Conservation (phyloP, 2,888 invertebrate species). For the Leptinotarsa juncta region DNA sequence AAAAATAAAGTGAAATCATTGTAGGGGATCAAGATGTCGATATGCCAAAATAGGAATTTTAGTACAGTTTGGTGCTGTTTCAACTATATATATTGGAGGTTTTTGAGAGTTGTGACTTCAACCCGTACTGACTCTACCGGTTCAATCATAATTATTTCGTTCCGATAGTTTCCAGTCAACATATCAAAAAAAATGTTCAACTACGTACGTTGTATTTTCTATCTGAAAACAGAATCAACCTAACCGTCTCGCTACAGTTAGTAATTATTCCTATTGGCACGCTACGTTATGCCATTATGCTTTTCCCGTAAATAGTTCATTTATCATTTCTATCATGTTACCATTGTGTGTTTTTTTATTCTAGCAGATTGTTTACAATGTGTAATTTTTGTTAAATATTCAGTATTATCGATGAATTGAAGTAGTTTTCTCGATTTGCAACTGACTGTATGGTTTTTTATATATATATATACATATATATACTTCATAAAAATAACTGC, state of each 20-base stretch:
- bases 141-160: background rate
- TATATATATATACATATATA: no score
- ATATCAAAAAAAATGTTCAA: background rate
- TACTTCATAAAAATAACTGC: no score
- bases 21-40: no score
- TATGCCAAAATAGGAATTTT: no score
- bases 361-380: background rate
- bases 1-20: background rate
- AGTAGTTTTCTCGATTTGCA: no score
- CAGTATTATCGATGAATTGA: no score
- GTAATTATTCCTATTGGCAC: background rate
- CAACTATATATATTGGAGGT: no score
- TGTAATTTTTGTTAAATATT: no score
- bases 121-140: background rate
- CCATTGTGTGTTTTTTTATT: background rate
- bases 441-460: no score
- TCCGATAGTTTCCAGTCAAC: background rate
- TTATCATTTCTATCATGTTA: background rate
- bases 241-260: background rate
- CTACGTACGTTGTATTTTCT: background rate
- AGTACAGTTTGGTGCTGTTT: no score
- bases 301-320: background rate
- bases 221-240: background rate
- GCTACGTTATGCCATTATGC: background rate
- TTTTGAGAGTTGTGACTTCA: no score